Evolutionary conservation across 2,113 vertebrate genomes (phyloP).

Genomic region (Colossoma macropomum): DNA sequence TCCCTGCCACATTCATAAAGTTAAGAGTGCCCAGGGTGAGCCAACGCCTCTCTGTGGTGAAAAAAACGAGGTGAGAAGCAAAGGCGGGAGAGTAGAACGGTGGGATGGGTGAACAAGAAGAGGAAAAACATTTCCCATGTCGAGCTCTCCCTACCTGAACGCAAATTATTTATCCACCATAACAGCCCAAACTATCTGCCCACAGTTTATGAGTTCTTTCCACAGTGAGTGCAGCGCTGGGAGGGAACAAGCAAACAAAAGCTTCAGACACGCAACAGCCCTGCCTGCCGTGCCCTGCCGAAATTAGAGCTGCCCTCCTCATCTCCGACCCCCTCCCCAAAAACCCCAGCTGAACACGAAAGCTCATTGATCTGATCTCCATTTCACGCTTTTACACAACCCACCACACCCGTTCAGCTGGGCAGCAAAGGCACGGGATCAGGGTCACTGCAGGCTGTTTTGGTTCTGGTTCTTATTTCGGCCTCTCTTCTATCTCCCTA

Average conservation of each 20-base stretch:
- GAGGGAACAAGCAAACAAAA: slow-evolving; percentile 72
- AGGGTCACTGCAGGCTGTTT: slow-evolving; percentile 51
- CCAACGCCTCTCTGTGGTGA: slow-evolving; percentile 37
- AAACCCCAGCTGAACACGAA: slow-evolving; percentile 51
- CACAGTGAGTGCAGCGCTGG: slow-evolving; percentile 65
- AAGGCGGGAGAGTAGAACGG: slow-evolving; percentile 38
- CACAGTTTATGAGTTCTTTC: slow-evolving; percentile 79
- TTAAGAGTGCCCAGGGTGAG: slow-evolving; percentile 27
- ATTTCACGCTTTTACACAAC: slow-evolving; percentile 75
- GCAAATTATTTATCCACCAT: slow-evolving; percentile 62
- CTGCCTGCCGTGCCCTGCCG: slow-evolving; percentile 71
- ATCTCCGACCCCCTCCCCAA: background rate
- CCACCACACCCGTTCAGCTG: slow-evolving; percentile 58
- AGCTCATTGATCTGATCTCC: slow-evolving; percentile 72
- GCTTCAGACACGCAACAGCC: slow-evolving; percentile 75
- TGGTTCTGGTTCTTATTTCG: slow-evolving; percentile 63
- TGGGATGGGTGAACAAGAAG: slow-evolving; percentile 60
- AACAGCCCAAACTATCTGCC: slow-evolving; percentile 68
- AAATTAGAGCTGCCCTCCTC: slow-evolving; percentile 70
- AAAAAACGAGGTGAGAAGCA: slow-evolving; percentile 23
- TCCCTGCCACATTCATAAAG: slow-evolving; percentile 16
- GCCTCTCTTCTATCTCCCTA: slow-evolving; percentile 63
- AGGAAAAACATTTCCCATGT: slow-evolving; percentile 31
- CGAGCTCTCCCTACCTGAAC: slow-evolving; percentile 74
- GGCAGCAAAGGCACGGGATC: slow-evolving; percentile 40